Evolutionary conservation across 2,888 invertebrate species (phyloP), one percentile per base, ranked within the genome.

Genomic region (Acleris literana): DNA sequence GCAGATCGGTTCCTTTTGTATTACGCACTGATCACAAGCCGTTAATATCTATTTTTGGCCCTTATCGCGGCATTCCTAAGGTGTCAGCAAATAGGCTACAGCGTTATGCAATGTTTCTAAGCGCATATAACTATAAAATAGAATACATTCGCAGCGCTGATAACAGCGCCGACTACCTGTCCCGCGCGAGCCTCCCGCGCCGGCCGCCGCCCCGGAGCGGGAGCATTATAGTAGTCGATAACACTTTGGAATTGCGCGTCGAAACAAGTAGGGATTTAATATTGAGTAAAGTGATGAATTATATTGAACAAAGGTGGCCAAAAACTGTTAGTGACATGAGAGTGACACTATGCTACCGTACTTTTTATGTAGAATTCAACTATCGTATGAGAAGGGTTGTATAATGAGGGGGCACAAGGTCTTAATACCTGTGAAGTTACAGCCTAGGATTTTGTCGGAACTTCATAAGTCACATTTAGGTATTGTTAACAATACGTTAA

Each of bases 361-460:
- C 62, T 62, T 54, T 65, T 33, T 22, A n/a, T 71, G 72, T 68
- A 22, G 56, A 6, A 49, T n/a, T 18, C 54, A 71, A 48, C 54
- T 71, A 20, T 39, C 67, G 11, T n/a, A 48, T n/a, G 69, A 70
- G 63, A 68, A 60, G 3, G 69, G 69, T 9, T 61, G 58, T 48
- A 9, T 73, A 9, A 64, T 72, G 70, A 43, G 70, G 4, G 70
- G 71, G 0, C 70, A 74, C 55, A 70, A 72, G 44, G 63, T 72
- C 0, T 64, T 74, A 3, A 55, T 68, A 43, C 69, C 70, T 11
- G 0, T 1, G 6, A 44, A 43, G 13, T 11, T 48, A 39, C 11
- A 51, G 22, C 13, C 3, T 13, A 46, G 11, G 29, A 39, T 69
- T 18, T 39, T 69, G 4, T 9, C 25, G 1, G 56, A 65, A 48